These are phyloP conservation scores for Rhynchopsitta pachyrhyncha DNA, from an alignment of 2,113 vertebrate genomes.

Conservation along the genomic window DNA sequence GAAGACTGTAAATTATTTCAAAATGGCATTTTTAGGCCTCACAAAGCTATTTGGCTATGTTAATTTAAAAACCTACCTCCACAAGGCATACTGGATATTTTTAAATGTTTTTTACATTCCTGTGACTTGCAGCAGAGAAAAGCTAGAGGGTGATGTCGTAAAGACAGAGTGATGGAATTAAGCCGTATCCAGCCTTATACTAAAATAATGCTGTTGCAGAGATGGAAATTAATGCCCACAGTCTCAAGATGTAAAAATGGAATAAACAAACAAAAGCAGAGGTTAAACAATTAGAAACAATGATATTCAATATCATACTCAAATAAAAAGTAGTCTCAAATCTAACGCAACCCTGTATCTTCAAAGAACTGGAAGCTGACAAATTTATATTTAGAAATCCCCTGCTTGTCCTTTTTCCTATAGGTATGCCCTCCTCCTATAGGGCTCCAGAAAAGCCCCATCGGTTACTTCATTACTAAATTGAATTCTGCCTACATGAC, in stretches of 20 bases:
- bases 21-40: background rate
- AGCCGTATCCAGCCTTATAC: background rate
- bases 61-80: background rate
- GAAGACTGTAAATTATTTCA: background rate
- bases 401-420: background rate
- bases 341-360: background rate
- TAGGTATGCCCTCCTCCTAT: background rate
- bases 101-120: rapidly evolving
- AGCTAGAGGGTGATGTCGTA: background rate
- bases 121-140: background rate
- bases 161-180: background rate
- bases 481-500: background rate
- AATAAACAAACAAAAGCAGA: background rate
- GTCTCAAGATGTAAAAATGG: background rate
- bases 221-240: background rate
- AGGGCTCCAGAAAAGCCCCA: background rate
- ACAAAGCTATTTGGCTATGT: background rate
- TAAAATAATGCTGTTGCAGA: background rate
- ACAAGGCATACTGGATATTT: background rate
- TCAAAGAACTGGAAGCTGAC: background rate
- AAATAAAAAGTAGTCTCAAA: background rate
- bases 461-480: background rate
- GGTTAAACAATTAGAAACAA: background rate
- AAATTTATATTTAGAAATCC: background rate
- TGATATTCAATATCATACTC: background rate